Evolutionary conservation across 2,113 vertebrate genomes (phyloP).

Genomic region (Larimichthys polyactis): DNA sequence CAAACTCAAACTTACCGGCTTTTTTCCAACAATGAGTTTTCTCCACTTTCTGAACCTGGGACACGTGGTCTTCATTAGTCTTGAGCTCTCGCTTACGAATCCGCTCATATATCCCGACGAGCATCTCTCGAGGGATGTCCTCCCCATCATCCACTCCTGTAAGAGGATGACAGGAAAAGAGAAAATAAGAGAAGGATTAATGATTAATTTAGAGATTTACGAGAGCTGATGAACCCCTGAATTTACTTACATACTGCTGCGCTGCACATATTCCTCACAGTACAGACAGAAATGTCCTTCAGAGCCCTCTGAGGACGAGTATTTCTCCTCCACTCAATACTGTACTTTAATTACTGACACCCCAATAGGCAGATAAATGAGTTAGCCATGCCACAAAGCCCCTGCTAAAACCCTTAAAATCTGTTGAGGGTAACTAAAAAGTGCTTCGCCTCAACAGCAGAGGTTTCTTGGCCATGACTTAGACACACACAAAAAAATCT

Average conservation of each 20-base stretch:
- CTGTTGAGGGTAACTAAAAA: constrained; percentile 47
- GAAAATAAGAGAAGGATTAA: constrained; percentile 34
- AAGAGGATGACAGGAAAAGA: constrained; percentile 19
- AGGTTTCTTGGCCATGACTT: constrained; percentile 37
- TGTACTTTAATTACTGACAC: constrained; percentile 67
- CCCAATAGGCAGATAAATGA: constrained; percentile 66
- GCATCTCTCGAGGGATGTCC: constrained; percentile 95
- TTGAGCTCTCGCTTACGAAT: constrained; percentile 96
- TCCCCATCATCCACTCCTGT: constrained; percentile 97
- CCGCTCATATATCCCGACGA: constrained; percentile 95
- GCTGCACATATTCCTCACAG: constrained; percentile 33
- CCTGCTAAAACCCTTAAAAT: constrained; percentile 64
- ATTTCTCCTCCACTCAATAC: constrained; percentile 49
- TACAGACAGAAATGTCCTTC: constrained; percentile 42
- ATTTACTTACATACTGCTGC: constrained; percentile 28
- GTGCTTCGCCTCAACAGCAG: constrained; percentile 35
- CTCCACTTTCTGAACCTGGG: constrained; percentile 99
- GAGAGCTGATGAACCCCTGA: constrained; percentile 36
- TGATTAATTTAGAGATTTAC: constrained; percentile 41
- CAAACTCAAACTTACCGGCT: constrained; percentile 87
- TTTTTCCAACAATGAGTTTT: constrained; percentile 97
- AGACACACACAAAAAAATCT: neutral
- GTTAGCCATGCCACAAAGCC: constrained; percentile 54
- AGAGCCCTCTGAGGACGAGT: constrained; percentile 20
- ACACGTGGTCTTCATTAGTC: constrained; percentile 97